Base-by-base conservation (phyloP, 2,113 vertebrate species). In the Salvelinus alpinus region DNA sequence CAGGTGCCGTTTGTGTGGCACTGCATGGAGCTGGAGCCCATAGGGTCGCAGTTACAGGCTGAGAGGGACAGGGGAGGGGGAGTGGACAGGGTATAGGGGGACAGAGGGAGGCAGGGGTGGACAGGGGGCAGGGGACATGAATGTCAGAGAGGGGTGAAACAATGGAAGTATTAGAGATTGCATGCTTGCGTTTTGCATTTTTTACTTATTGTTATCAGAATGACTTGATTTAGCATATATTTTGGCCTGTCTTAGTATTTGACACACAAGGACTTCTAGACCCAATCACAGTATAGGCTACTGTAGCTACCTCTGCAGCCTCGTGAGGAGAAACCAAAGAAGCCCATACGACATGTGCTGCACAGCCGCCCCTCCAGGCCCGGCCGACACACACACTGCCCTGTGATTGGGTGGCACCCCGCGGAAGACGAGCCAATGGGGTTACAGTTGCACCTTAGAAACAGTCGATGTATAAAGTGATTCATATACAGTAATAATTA, bases 301-400 rank as follows among this genome's bases (percentile, higher is more conserved):
- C 14, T 18, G 51, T 54, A 54, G 51, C 51, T 62, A 62, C 97
- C 96, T 91, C 92, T 91, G 90, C 97, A 99, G 76, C 97, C 96
- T 74, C 90, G 94, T 79, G 91, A 85, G 0, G 97, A 97, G 91
- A 98, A 96, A 82, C 95, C 93, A 0, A 97, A 99, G 91, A 96
- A 98, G 11, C 94, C 94, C 0, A 75, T 82, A 34, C 93, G 93
- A 84, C 97, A 99, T 0, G 71, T 80, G 73, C 95, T 91, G 0
- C 97, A 99, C 31, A 82, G 81, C 24, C 24, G 88, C 31, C 97
- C 96, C 0, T 88, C 88, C 29, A 97, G 91, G 0, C 97, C 96
- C 0, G 92, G 87, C 0, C 83, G 94, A 88, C 97, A 99, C 81
- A 89, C 69, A 80, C 97, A 99, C 87, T 96, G 95, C n/a, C 97